Conservation (phyloP, 2,113 vertebrate genomes). For the Gorsachius goisagi region DNA sequence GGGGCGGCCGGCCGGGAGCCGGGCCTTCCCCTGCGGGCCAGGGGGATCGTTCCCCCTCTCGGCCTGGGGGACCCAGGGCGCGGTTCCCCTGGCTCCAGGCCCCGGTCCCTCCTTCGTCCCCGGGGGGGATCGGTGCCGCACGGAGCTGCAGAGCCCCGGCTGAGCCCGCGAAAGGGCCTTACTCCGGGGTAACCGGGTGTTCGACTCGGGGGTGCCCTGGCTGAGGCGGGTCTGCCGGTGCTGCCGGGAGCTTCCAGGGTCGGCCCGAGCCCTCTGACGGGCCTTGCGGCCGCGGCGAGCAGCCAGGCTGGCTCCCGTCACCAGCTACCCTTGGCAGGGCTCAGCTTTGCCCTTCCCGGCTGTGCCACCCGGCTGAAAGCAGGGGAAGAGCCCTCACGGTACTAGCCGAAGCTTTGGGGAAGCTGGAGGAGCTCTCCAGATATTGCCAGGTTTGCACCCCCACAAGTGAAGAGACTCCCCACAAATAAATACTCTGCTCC, state of each 20-base stretch:
- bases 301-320: rapidly evolving
- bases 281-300: not conserved
- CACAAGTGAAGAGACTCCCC: rapidly evolving
- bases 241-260: not conserved
- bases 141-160: not conserved
- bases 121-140: not conserved
- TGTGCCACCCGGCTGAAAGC: not conserved
- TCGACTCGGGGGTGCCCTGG: not conserved
- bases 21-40: not conserved
- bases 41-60: not conserved
- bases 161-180: not conserved
- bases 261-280: not conserved
- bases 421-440: not conserved
- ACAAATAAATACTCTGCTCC: rapidly evolving
- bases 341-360: not conserved
- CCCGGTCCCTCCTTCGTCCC: not conserved
- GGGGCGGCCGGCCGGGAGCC: too few relatives aligned
- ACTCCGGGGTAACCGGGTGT: too few relatives aligned
- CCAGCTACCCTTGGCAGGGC: not conserved
- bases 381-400: not conserved
- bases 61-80: not conserved
- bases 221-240: not conserved
- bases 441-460: not conserved
- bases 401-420: rapidly evolving
- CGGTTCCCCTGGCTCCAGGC: not conserved